Base-by-base conservation (phyloP, 1,140 invertebrate genomes). In the Apis dorsata region DNA sequence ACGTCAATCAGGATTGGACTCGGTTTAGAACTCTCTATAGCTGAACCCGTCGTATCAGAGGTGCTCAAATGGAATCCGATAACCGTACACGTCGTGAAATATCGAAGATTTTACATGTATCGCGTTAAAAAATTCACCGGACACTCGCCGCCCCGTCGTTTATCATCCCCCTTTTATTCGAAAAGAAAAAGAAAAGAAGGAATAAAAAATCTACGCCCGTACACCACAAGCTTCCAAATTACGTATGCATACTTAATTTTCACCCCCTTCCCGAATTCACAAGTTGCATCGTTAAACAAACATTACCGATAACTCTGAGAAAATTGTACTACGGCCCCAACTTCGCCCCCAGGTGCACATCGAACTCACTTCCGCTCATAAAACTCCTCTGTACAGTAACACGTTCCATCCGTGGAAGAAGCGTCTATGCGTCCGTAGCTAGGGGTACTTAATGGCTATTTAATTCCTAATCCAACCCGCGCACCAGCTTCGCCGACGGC, bases 1-100 rank as follows among this genome's bases (percentile, higher is more conserved):
- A 90, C 90, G 92, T 93, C 92, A 93, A 92, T 93, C 92, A 93
- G 92, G 92, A 93, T 93, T 93, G 91, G 89, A 91, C 89, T 92
- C 90, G 86, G 91, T 91, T 91, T 92, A 91, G 88, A 92, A 88
- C 85, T 90, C 90, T 91, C 91, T 91, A 90, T 92, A 90, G 89
- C 87, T 89, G 86, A 89, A 90, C 84, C 88, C 78, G 83, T 85
- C 78, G 84, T 88, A 86, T 89, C 90, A 91, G 91, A 88, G 91
- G 86, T 91, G 91, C 90, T 92, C 91, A 90, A 89, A 89, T 70
- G 68, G 82, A 79, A 82, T 84, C 75, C 78, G 85, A 88, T 88
- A 83, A 84, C 72, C 59, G 70, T 72, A 68, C 12, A 80, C 80
- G 72, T 44, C 66, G 49, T 13, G 72, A 71, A 55, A 49, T 53